Percentiles rank a stretch among this genome's conserved stretches.
These are phyloP conservation scores for Eupeodes latifasciatus DNA, from an alignment of 2,888 invertebrate genomes.

Conservation along the genomic window DNA sequence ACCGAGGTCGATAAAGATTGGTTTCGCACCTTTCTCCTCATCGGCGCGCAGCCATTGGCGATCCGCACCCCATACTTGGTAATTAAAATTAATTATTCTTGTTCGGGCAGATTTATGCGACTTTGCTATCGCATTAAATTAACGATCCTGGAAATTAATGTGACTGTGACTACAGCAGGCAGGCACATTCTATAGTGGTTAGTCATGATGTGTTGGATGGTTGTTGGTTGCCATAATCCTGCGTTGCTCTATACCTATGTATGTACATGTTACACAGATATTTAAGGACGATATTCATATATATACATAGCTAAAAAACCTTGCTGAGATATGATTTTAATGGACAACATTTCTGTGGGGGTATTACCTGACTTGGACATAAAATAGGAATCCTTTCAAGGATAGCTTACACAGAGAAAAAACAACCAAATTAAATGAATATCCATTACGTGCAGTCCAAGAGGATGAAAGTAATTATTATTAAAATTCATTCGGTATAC, in stretches of 20 bases:
- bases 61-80: slow-evolving; percentile 71
- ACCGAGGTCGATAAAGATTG: slow-evolving; percentile 40
- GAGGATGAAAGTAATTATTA: slow-evolving; percentile 52
- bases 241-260: too few relatives aligned
- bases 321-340: slow-evolving; percentile 64
- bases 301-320: background rate
- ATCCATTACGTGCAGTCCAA: slow-evolving; percentile 50
- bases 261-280: background rate
- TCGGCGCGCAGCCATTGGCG: background rate
- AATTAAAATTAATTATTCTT: slow-evolving; percentile 82
- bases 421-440: slow-evolving; percentile 52
- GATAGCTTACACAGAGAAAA: background rate
- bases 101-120: slow-evolving; percentile 79
- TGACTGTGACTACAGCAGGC: slow-evolving; percentile 34
- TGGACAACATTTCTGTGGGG: slow-evolving; percentile 42
- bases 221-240: background rate
- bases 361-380: slow-evolving; percentile 31
- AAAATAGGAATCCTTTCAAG: slow-evolving; percentile 33
- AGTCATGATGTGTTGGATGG: slow-evolving; percentile 8
- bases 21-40: slow-evolving; percentile 51
- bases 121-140: slow-evolving; percentile 75
- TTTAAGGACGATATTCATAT: background rate
- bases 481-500: slow-evolving; percentile 61
- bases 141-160: slow-evolving; percentile 73
- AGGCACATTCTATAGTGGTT: background rate